Percentiles rank a stretch among this genome's conserved stretches.
Evolutionary conservation across 2,797 vertebrate genomes (phyloP).

Genomic region (Xiphorhynchus erythropygius): DNA sequence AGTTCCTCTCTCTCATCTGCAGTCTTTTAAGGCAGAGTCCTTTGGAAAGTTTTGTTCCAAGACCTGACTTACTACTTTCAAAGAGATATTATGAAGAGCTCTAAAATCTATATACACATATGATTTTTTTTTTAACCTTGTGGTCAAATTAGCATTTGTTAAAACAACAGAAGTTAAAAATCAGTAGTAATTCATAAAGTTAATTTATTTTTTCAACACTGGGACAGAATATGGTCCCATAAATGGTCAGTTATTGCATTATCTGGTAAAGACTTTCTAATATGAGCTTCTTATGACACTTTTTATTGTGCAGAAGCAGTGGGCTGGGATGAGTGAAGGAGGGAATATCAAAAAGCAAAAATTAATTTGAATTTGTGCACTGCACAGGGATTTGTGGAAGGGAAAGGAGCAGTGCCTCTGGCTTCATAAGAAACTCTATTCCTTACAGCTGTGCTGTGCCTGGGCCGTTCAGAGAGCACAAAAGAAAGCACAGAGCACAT

Average conservation of each 20-base stretch:
- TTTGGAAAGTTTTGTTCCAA: slow-evolving; percentile 15
- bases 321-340: background rate
- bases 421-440: background rate
- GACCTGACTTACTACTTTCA: background rate
- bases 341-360: background rate
- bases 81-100: background rate
- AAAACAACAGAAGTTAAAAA: background rate
- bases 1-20: background rate
- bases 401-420: background rate
- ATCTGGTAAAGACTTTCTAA: background rate
- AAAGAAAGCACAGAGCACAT: background rate
- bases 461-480: background rate
- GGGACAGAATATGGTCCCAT: background rate
- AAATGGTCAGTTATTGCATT: background rate
- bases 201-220: background rate
- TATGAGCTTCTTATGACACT: background rate
- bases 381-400: background rate
- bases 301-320: background rate
- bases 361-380: background rate
- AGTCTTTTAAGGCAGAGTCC: background rate
- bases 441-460: background rate
- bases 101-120: background rate
- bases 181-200: background rate
- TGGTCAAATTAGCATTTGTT: slow-evolving; percentile 5
- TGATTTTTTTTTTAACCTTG: background rate